Evolutionary conservation across 2,113 vertebrate genomes (phyloP), one percentile per base, ranked within the genome.

Genomic region (Dendrocopos noguchii): DNA sequence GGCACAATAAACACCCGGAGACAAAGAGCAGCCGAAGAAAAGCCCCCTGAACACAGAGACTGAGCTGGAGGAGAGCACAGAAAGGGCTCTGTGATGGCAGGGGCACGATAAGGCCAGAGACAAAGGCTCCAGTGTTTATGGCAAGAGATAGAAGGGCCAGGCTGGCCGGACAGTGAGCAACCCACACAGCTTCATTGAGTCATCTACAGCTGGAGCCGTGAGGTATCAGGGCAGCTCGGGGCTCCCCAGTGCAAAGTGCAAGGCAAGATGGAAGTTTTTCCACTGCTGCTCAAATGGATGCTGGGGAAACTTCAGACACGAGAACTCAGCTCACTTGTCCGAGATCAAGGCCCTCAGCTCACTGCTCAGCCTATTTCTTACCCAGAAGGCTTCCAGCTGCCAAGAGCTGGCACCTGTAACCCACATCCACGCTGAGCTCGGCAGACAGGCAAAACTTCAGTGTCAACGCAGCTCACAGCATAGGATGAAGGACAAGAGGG

Each of bases 61-160:
- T 75, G 92, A 28, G 29, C 87, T 93, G 77, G 80, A 91, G 87
- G 80, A 76, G 90, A 95, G 91, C 91, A 96, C 94, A 97, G 96
- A 96, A 77, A 84, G 68, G 44, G 61, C 83, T 96, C 97, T 96
- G 96, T 94, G 92, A 73, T 46, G 85, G 88, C 83, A 82, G 91
- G 93, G 91, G 60, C 95, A 92, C 15, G 92, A 92, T 96, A 92
- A 94, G 93, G 94, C 96, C 82, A 64, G 81, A 93, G 76, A 97
- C 97, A 97, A 97, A 96, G 96, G 74, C 87, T 42, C 64, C 79
- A 95, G 92, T 97, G 97, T 97, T 95, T 76, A 28, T 53, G 77
- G 87, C 83, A 91, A 91, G 85, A 95, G 96, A 96, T 95, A 88
- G 88, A 90, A 74, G 86, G 94, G 91, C 81, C 61, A 82, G 92